These are phyloP conservation scores for Leptopterna dolabrata DNA, from an alignment of 2,888 invertebrate species.

Conservation along the genomic window DNA sequence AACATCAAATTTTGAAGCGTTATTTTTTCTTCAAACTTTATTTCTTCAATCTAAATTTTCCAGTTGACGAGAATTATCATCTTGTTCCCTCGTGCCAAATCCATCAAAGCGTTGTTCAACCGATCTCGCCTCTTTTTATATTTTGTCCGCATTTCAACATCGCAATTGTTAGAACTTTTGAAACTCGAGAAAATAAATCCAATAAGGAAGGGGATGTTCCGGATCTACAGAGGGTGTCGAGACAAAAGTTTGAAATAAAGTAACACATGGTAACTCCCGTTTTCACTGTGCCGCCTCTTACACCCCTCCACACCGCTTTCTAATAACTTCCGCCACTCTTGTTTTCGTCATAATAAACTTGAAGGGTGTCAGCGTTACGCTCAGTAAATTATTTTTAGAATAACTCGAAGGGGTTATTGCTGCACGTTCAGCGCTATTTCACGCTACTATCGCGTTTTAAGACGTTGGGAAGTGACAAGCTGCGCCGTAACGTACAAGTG, in stretches of 20 bases:
- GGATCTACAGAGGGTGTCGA: slow-evolving; percentile 8
- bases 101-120: no score
- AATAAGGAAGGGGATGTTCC: slow-evolving; percentile 17
- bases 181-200: slow-evolving; percentile 31
- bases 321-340: neutral
- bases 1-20: no score
- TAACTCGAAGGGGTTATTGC: neutral
- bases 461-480: no score
- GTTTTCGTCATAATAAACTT: neutral
- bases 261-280: slow-evolving; percentile 37
- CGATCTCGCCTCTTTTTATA: no score
- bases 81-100: no score
- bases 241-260: slow-evolving; percentile 40
- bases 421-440: no score
- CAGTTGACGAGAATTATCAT: no score
- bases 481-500: no score
- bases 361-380: neutral
- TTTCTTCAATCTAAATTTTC: no score
- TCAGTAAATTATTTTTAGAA: neutral
- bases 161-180: neutral
- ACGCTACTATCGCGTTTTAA: no score
- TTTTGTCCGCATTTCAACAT: slow-evolving; percentile 6
- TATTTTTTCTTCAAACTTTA: no score
- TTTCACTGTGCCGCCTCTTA: neutral
- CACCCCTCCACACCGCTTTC: neutral